Base-by-base conservation (phyloP, 2,797 vertebrate genomes). In the Neomorphus geoffroyi region DNA sequence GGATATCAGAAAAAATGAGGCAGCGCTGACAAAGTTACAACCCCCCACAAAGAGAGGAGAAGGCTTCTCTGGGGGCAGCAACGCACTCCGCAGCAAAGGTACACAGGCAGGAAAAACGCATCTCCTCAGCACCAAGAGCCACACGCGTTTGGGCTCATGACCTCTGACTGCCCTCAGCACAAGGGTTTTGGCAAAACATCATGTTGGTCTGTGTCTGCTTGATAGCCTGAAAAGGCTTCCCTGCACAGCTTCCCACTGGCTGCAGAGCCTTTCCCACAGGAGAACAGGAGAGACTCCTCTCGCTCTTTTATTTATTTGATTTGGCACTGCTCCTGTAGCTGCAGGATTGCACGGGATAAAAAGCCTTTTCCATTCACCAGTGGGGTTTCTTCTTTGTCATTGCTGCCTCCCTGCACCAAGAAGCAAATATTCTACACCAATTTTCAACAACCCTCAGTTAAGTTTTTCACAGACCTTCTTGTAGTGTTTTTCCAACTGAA, bases 401-500 rank as follows among this genome's bases (percentile, higher is more conserved):
- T 50, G 9, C 18, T 70, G 56, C 46, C n/a, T 70, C 50, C 56
- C n/a, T 53, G 53, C 62, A 0, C 75, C 8, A 33, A 26, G 43
- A 64, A 70, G 72, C 72, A 72, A 48, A 27, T 13, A 11, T 5
- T 18, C 16, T 2, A 5, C 30, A 4, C 30, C 15, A 4, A 18
- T 61, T 10, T 16, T 6, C 60, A n/a, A 23, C 65, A 24, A 2
- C 12, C 23, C 30, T 11, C 19, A 24, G 43, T 0, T 13, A n/a
- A 48, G 53, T 6, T 86, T 67, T 45, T n/a, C 80, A 13, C 23
- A 15, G 18, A 56, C 27, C 37, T 75, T 48, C 54, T 84, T 32
- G 1, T 6, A 13, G 41, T 1, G 9, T 32, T 83, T 73, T 28
- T 18, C 56, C 35, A 8, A 0, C 0, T 0, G 45, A 64, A 27